Evolutionary conservation across 2,888 invertebrate species (phyloP).

Genomic region (Mesochorus sp.): DNA sequence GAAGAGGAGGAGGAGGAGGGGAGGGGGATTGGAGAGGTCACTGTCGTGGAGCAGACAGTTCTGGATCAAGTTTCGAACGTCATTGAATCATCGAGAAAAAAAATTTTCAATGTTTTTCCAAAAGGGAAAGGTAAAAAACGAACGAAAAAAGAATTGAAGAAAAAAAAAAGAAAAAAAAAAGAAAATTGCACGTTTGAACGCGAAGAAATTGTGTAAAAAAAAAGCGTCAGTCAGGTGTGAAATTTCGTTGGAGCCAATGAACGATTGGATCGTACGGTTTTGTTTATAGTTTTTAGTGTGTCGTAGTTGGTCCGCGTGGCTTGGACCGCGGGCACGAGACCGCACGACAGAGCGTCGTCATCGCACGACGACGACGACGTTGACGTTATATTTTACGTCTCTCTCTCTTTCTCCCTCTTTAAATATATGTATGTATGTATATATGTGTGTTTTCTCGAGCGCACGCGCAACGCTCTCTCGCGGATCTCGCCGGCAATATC

Average conservation of each 20-base stretch:
- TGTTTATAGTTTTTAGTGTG: constrained; percentile 56
- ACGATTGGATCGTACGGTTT: no score
- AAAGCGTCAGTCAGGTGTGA: neutral
- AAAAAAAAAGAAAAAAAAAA: constrained; percentile 2
- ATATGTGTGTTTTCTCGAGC: constrained; percentile 5
- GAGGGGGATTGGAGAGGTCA: neutral
- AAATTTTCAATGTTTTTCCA: no score
- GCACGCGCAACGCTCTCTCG: constrained; percentile 45
- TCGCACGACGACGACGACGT: constrained; percentile 65
- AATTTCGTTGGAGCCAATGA: no score
- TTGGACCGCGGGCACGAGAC: constrained; percentile 70
- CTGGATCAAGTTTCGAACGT: constrained; percentile 23
- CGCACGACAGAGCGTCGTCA: constrained; percentile 73
- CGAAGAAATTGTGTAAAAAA: neutral
- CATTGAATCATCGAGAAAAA: neutral
- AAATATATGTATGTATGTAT: neutral
- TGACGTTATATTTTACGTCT: constrained; percentile 15
- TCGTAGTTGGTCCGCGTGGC: constrained; percentile 72
- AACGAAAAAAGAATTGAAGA: constrained; percentile 1
- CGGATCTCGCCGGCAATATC: constrained; percentile 39
- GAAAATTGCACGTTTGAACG: constrained; percentile 21
- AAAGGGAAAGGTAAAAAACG: neutral
- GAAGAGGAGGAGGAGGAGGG: neutral
- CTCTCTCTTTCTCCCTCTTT: constrained; percentile 3
- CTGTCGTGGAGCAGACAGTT: neutral